phyloP scores from a whole-genome alignment of 1,140 invertebrate genomes.

The Potamilus streckersoni region DNA sequence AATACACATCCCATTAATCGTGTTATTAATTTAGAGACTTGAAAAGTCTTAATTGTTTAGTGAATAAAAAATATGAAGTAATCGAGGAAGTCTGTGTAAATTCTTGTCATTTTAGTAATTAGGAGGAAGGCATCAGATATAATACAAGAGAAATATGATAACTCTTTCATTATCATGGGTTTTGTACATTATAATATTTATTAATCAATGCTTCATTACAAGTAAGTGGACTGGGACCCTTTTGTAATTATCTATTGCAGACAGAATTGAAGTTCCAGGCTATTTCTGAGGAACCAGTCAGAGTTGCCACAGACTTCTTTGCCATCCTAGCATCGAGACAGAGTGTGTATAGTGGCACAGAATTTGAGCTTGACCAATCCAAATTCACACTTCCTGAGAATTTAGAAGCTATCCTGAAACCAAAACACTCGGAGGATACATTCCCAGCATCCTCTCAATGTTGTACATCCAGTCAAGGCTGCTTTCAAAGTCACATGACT shows the following conservation, averaged over 20 bases:
- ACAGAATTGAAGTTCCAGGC: conserved; percentile 23
- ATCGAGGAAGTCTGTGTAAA: too few species aligned
- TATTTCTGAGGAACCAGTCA: conserved; percentile 28
- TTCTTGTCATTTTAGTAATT: too few species aligned
- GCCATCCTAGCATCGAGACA: conserved; percentile 26
- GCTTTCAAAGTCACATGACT: conserved; percentile 37
- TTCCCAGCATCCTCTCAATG: background rate
- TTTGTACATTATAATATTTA: too few species aligned
- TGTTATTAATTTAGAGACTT: too few species aligned
- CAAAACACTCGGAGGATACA: background rate
- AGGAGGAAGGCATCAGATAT: too few species aligned
- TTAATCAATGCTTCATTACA: too few species aligned
- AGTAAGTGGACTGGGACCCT: too few species aligned
- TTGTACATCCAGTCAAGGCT: conserved; percentile 11
- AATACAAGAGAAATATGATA: too few species aligned
- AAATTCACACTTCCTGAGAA: conserved; percentile 27
- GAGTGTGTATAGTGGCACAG: background rate
- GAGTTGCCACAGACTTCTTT: conserved; percentile 7
- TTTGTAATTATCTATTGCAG: conserved; percentile 13
- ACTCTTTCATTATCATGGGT: too few species aligned
- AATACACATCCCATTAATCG: too few species aligned
- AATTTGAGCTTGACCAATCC: conserved; percentile 15
- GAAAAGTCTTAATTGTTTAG: too few species aligned
- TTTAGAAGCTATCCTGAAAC: background rate
- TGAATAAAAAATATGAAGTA: too few species aligned